These are phyloP conservation scores for Pelobates fuscus DNA, from an alignment of 2,113 vertebrate species.

Conservation along the genomic window DNA sequence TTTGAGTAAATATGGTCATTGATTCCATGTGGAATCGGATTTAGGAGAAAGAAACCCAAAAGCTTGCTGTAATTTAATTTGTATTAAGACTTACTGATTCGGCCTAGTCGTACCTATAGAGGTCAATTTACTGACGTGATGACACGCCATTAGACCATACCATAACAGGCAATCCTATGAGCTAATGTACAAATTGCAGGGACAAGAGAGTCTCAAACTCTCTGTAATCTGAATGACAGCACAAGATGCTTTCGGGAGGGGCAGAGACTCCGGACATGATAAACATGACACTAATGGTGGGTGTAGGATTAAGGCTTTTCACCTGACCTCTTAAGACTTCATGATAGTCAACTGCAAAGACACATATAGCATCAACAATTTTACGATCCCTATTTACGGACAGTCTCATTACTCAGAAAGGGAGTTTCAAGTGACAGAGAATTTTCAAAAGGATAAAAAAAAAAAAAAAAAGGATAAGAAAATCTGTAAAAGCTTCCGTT, in stretches of 20 bases:
- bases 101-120: too few relatives aligned
- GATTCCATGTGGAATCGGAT: too few relatives aligned
- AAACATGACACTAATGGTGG: conserved; percentile 20
- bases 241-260: conserved; percentile 39
- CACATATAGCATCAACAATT: conserved; percentile 24
- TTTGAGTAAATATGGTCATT: too few relatives aligned
- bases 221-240: conserved; percentile 15
- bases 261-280: not conserved
- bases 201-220: not conserved
- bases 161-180: conserved; percentile 40
- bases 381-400: conserved; percentile 30
- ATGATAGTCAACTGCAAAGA: conserved; percentile 20
- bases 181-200: conserved; percentile 22
- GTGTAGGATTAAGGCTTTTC: conserved; percentile 25
- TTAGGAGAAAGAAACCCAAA: too few relatives aligned
- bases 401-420: not conserved
- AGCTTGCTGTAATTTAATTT: too few relatives aligned
- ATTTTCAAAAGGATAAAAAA: conserved; percentile 6
- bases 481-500: not conserved
- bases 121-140: too few relatives aligned
- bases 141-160: not conserved
- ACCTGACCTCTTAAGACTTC: conserved; percentile 29
- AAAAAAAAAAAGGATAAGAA: too few relatives aligned
- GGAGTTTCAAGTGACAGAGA: not conserved
- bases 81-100: too few relatives aligned